These are phyloP conservation scores for Darevskia mixta DNA, from an alignment of 2,797 vertebrate genomes.

Conservation along the genomic window DNA sequence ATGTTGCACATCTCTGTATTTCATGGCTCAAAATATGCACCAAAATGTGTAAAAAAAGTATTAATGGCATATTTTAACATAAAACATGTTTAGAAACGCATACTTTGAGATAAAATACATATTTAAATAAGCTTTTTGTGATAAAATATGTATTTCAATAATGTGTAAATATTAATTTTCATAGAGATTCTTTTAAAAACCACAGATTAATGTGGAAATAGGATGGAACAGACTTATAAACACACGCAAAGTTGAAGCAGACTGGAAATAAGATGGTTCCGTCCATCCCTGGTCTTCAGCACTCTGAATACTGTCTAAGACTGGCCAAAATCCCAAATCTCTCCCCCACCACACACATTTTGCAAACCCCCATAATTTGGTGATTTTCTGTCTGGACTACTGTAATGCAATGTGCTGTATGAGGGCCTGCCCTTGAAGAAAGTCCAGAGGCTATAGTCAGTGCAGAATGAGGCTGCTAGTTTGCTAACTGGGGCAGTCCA, in stretches of 20 bases:
- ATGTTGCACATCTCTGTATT: neutral
- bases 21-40: neutral
- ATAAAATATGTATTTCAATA: neutral
- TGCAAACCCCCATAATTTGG: neutral
- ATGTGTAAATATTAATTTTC: neutral
- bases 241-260: too few species aligned
- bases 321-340: neutral
- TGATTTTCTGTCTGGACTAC: too few species aligned
- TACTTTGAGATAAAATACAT: neutral
- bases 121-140: neutral
- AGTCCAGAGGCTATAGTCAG: too few species aligned
- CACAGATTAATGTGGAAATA: too few species aligned
- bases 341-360: neutral
- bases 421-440: too few species aligned
- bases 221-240: too few species aligned
- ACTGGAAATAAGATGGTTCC: too few species aligned
- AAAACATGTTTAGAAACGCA: neutral
- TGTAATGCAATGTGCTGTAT: too few species aligned
- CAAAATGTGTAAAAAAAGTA: neutral
- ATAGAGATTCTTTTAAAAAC: neutral
- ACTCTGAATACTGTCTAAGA: neutral
- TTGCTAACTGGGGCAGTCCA: too few species aligned
- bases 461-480: too few species aligned
- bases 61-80: too few species aligned
- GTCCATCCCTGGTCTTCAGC: neutral